A percentile compares a stretch with the other conserved stretches of the same genome.
Evolutionary conservation across 2,113 vertebrate species (phyloP).

Genomic region (Phoxinus phoxinus): DNA sequence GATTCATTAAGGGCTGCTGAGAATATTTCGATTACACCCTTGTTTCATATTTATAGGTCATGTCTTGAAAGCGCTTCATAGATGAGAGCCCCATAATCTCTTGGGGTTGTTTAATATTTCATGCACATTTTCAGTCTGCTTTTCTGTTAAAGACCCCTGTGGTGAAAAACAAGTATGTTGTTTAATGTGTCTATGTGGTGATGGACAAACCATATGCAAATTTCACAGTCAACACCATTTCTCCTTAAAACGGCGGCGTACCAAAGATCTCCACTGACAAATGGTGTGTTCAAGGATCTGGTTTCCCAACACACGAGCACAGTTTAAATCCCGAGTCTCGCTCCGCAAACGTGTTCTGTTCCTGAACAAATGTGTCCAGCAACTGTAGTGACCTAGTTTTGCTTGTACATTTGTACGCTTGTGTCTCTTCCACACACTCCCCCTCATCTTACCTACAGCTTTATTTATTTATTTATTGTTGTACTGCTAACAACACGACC

Average conservation of each 20-base stretch:
- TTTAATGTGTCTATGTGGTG: too few relatives aligned
- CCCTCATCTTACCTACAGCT: neutral
- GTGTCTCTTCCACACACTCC: neutral
- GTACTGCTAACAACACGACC: neutral
- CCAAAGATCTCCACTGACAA: neutral
- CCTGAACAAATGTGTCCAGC: neutral
- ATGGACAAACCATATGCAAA: too few relatives aligned
- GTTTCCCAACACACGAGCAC: neutral
- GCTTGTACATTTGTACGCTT: neutral
- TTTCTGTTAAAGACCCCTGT: too few relatives aligned
- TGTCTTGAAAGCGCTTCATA: slow-evolving; percentile 1
- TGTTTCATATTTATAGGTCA: slow-evolving; percentile 31
- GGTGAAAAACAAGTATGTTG: too few relatives aligned
- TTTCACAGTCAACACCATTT: too few relatives aligned
- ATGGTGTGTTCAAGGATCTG: slow-evolving; percentile 1
- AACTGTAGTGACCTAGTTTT: slow-evolving; percentile 17
- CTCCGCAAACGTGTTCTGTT: neutral
- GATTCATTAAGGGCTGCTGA: neutral
- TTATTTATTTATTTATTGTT: neutral
- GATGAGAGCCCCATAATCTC: neutral
- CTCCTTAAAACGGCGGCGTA: too few relatives aligned
- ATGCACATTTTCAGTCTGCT: neutral
- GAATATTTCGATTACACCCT: neutral
- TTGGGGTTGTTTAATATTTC: slow-evolving; percentile 36
- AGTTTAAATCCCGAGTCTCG: neutral